Conservation (phyloP, 30 jellyfish, hydroid and myxozoan species). For the Rhopilema esculentum region DNA sequence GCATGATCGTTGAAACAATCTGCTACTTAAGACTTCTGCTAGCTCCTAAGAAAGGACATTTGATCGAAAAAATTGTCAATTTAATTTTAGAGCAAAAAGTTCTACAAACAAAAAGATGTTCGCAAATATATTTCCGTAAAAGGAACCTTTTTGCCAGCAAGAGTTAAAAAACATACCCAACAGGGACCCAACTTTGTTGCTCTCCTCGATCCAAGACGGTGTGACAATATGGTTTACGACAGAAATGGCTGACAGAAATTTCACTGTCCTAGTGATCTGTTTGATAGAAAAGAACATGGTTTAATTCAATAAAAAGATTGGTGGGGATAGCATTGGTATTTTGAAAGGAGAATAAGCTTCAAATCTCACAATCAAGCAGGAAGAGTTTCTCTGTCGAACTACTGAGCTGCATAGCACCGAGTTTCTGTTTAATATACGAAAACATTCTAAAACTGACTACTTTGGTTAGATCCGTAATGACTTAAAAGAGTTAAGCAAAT, state of each 20-base stretch:
- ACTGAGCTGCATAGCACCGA: too few species aligned
- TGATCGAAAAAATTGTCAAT: background rate
- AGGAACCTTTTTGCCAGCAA: background rate
- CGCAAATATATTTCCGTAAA: background rate
- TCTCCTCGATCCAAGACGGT: slow-evolving; percentile 97
- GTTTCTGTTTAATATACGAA: too few species aligned
- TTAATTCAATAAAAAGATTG: background rate
- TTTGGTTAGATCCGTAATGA: too few species aligned
- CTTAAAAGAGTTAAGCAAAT: too few species aligned
- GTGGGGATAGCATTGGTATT: background rate
- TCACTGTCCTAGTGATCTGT: slow-evolving; percentile 97
- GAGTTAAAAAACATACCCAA: slow-evolving; percentile 50
- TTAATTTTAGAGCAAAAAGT: background rate
- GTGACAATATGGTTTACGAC: slow-evolving; percentile 91
- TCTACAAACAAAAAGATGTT: background rate
- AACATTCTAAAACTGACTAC: too few species aligned
- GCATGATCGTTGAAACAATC: too few species aligned
- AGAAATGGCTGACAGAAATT: slow-evolving; percentile 92
- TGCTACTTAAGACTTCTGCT: too few species aligned
- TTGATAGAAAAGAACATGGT: background rate
- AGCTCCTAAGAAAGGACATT: too few species aligned
- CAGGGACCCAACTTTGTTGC: slow-evolving; percentile 79
- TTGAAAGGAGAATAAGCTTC: too few species aligned
- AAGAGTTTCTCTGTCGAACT: too few species aligned
- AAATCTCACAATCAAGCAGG: too few species aligned